phyloP scores from a whole-genome alignment of 1,140 invertebrate genomes.

The Anastrepha obliqua region DNA sequence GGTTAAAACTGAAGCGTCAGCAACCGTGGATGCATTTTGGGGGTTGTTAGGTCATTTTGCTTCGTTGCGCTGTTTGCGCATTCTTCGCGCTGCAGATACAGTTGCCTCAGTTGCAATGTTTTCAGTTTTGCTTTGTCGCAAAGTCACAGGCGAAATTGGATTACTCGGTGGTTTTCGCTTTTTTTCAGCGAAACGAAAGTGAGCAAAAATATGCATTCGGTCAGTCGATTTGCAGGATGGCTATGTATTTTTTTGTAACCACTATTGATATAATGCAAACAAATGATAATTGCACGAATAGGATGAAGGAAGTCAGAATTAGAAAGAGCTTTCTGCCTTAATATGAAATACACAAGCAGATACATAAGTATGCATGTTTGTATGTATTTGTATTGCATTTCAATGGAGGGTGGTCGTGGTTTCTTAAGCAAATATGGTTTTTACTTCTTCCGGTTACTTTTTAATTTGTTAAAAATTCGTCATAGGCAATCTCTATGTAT shows the following conservation, averaged over 20 bases:
- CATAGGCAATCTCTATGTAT: not conserved
- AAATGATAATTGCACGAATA: not conserved
- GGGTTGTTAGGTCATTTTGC: constrained; percentile 30
- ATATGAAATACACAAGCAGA: not conserved
- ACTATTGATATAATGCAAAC: not conserved
- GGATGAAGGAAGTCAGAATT: not conserved
- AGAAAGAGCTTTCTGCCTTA: not conserved
- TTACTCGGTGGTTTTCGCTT: constrained; percentile 12
- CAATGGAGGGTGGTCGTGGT: not conserved
- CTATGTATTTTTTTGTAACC: not conserved
- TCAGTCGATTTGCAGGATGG: constrained; percentile 17
- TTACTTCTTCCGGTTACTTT: constrained; percentile 17
- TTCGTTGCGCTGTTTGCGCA: not conserved
- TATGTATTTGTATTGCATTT: not conserved
- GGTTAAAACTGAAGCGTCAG: not conserved
- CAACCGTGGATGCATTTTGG: not conserved
- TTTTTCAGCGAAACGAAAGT: constrained; percentile 33
- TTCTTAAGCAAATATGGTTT: constrained; percentile 9
- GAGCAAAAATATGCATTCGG: constrained; percentile 29
- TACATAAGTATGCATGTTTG: not conserved
- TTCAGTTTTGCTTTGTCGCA: not conserved
- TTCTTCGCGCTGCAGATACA: constrained; percentile 4
- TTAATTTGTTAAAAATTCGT: not conserved
- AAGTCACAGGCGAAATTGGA: constrained; percentile 18
- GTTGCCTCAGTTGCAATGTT: constrained; percentile 8